A percentile compares a stretch with the other conserved stretches of the same genome.
Conservation (phyloP, 1,140 invertebrate species). For the Temnothorax curvispinosus region DNA sequence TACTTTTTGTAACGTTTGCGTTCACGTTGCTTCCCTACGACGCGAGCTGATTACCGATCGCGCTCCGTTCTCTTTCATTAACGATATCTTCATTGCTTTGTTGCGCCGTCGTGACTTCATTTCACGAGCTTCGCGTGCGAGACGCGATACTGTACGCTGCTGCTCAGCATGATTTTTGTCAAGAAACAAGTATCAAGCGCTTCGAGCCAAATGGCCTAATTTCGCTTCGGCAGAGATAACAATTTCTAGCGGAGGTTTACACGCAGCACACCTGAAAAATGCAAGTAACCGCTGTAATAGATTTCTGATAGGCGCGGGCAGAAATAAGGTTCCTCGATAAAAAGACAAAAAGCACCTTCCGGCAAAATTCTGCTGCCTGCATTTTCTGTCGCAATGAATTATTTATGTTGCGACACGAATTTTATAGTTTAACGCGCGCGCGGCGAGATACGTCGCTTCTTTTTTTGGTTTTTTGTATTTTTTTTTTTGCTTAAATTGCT, state of each 20-base stretch:
- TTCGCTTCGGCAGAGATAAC: constrained; percentile 11
- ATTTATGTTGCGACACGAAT: constrained; percentile 30
- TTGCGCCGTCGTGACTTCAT: neutral
- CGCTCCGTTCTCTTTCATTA: neutral
- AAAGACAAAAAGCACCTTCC: neutral
- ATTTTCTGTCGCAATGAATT: constrained; percentile 33
- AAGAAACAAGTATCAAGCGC: constrained; percentile 1
- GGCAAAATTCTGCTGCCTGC: neutral
- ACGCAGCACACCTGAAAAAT: constrained; percentile 27
- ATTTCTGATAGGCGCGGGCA: constrained; percentile 43
- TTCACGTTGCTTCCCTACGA: neutral
- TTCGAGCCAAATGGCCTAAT: constrained; percentile 26
- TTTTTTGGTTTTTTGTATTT: neutral
- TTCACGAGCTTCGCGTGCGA: constrained; percentile 23
- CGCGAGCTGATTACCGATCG: constrained; percentile 16
- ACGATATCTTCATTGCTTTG: neutral
- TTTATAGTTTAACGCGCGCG: constrained; percentile 12
- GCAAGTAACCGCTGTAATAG: constrained; percentile 48
- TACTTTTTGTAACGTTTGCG: neutral
- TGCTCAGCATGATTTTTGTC: constrained; percentile 39
- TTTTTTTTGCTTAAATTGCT: neutral
- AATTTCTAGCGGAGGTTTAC: neutral
- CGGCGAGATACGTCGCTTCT: neutral
- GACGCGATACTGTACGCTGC: neutral
- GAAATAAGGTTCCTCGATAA: constrained; percentile 38